Base-by-base conservation (phyloP, 2,888 invertebrate genomes). In the Cheilosia soror region DNA sequence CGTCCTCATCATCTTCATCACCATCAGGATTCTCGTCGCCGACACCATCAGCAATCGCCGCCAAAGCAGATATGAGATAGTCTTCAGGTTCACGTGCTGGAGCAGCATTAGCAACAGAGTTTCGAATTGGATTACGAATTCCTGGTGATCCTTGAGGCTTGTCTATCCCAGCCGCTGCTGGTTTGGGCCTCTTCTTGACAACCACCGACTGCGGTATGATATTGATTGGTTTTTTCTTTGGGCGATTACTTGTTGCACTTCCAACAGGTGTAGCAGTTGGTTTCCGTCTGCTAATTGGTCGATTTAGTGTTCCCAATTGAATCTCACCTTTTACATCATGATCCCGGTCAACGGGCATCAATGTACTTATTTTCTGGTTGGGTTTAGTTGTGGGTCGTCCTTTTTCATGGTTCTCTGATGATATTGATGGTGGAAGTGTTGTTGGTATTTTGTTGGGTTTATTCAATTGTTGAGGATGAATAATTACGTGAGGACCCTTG, bases 241-340 rank as follows among this genome's bases (percentile, higher is more conserved):
- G 29, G 15, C 44, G 60, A 33, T 29, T 55, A 66, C 60, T 71
- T 66, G 79, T 75, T 84, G 84, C 69, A 42, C 1, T 44, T 5
- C 15, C 6, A 40, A 11, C 40, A 79, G 58, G 58, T 76, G 57
- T 9, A 49, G 60, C 66, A 44, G 60, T 31, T 40, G 79, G 83
- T 63, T 68, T 44, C 4, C 53, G 53, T 11, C 15, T 47, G 65
- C 51, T 84, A 84, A 84, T 84, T 84, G 84, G 71, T 47, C 69
- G 49, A 79, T 79, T 80, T 60, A 75, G 69, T 65, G 31, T 44
- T 65, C 53, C 75, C 53, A 79, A 75, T 84, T 83, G 69, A 75
- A 60, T 58, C 58, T 63, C 69, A 49, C 40, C 53, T 53, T 47
- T 71, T 44, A 69, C 31, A 29, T 78, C 62, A 9, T 69, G 78